These are phyloP conservation scores for Lophura swinhoii DNA, from an alignment of 2,797 vertebrate genomes.

Conservation along the genomic window DNA sequence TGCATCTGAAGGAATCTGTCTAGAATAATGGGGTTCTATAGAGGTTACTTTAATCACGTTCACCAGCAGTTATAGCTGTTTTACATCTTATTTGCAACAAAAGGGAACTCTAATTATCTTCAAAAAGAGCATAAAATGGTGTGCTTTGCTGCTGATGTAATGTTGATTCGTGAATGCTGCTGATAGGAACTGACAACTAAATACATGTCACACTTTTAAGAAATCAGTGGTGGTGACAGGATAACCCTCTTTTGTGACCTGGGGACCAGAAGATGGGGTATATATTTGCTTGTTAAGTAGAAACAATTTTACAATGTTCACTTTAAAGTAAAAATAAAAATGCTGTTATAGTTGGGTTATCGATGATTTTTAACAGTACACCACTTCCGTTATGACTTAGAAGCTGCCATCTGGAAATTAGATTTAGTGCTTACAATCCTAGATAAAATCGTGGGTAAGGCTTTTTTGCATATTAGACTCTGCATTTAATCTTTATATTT, in stretches of 20 bases:
- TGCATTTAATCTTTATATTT: neutral
- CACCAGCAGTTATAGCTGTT: conserved; percentile 94
- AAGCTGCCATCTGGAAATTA: conserved; percentile 46
- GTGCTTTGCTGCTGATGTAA: conserved; percentile 86
- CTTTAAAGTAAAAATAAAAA: conserved; percentile 77
- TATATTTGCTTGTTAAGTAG: conserved; percentile 85
- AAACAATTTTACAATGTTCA: conserved; percentile 82
- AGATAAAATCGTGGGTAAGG: neutral
- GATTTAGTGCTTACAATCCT: conserved; percentile 24
- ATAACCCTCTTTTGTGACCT: conserved; percentile 87
- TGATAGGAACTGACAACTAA: conserved; percentile 95
- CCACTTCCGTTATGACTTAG: conserved; percentile 52
- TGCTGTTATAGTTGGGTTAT: conserved; percentile 65
- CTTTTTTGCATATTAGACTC: neutral
- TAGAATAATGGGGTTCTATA: conserved; percentile 93
- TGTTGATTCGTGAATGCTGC: conserved; percentile 87
- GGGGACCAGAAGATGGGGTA: conserved; percentile 77
- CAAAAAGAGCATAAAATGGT: conserved; percentile 87
- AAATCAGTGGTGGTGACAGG: conserved; percentile 85
- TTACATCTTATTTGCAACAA: conserved; percentile 93
- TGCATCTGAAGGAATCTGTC: conserved; percentile 90
- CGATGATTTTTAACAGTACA: conserved; percentile 71
- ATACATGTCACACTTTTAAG: conserved; percentile 87
- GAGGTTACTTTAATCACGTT: conserved; percentile 97
- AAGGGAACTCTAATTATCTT: conserved; percentile 93